These are phyloP conservation scores for Clinocottus analis DNA, from an alignment of 2,113 vertebrate genomes.

Conservation along the genomic window DNA sequence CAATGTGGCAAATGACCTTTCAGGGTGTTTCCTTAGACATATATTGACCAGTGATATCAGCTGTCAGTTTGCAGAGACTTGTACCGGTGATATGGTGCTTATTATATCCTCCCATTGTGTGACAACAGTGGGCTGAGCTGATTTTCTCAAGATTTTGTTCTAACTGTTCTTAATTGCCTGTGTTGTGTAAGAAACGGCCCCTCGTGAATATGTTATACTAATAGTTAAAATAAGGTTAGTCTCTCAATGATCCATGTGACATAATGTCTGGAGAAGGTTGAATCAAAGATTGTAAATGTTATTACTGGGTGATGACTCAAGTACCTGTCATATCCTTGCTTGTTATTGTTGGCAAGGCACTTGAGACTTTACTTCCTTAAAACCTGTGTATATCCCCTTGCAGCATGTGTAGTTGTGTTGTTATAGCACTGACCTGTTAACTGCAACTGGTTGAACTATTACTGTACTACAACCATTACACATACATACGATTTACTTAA, in stretches of 20 bases:
- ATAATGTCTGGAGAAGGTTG: background rate
- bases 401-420: background rate
- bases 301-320: slow-evolving; percentile 3
- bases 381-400: background rate
- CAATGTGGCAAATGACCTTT: background rate
- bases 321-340: background rate
- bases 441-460: background rate
- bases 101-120: background rate
- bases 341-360: slow-evolving; percentile 14
- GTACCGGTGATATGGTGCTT: background rate
- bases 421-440: background rate
- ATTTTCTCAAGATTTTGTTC: background rate
- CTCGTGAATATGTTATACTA: background rate
- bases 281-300: slow-evolving; percentile 7
- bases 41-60: slow-evolving; percentile 28
- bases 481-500: background rate
- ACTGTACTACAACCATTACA: no score
- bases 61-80: slow-evolving; percentile 20
- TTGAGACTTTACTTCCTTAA: slow-evolving; percentile 17
- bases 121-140: background rate
- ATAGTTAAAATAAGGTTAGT: background rate
- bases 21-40: slow-evolving; percentile 10
- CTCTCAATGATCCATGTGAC: background rate
- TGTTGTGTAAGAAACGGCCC: background rate
- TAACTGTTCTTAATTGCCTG: background rate